These are phyloP conservation scores for Coregonus clupeaformis DNA, from an alignment of 2,113 vertebrate genomes.

Conservation along the genomic window DNA sequence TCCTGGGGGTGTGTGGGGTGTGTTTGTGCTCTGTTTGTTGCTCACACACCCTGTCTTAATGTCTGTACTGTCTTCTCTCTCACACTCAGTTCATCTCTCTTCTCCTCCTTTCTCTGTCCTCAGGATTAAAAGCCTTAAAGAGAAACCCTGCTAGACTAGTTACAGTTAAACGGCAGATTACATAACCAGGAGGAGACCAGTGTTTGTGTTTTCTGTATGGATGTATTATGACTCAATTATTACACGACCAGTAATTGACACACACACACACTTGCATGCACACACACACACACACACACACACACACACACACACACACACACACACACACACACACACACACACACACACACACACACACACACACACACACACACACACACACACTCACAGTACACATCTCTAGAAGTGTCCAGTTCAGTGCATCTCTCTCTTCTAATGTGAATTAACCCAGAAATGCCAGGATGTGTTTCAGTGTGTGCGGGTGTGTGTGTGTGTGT, in stretches of 20 bases:
- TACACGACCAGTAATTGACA: no score
- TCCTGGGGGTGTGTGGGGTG: no score
- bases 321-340: neutral
- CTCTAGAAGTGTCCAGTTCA: no score
- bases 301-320: conserved; percentile 7
- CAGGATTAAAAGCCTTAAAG: no score
- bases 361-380: neutral
- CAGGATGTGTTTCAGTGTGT: conserved; percentile 24
- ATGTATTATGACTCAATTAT: neutral
- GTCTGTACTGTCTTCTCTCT: no score
- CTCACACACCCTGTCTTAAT: neutral
- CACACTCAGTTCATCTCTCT: no score
- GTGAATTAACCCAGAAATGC: conserved; percentile 65
- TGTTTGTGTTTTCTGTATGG: neutral
- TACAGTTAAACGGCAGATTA: no score
- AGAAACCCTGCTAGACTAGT: no score
- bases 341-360: conserved; percentile 2
- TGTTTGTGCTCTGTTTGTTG: no score
- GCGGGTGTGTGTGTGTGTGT: neutral
- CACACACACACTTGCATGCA: conserved; percentile 3
- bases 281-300: conserved; percentile 5
- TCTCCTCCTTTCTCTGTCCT: no score
- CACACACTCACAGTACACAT: no score
- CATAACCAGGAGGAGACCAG: no score
- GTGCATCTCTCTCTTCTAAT: conserved; percentile 16